These are phyloP conservation scores for Sebastes flavidus DNA, from an alignment of 2,797 vertebrate genomes.

Conservation along the genomic window DNA sequence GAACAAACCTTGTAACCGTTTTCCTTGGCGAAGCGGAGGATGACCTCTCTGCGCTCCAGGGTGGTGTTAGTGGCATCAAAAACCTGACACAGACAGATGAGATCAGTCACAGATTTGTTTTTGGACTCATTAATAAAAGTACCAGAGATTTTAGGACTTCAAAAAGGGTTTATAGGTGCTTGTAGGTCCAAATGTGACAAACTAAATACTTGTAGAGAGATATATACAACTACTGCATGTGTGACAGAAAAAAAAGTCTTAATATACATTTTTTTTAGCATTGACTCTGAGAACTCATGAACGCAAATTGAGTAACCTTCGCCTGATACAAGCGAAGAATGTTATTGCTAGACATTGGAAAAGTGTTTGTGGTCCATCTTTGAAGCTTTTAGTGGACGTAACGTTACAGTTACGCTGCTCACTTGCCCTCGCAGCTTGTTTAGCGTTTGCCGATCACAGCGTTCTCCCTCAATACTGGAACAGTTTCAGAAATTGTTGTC, in stretches of 20 bases:
- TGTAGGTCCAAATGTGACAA: not conserved
- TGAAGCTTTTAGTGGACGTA: rapidly evolving
- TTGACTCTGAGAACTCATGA: too few relatives aligned
- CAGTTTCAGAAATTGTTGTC: too few relatives aligned
- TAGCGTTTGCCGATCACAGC: too few relatives aligned
- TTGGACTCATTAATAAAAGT: not conserved
- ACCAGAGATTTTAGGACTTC: too few relatives aligned
- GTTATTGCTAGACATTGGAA: too few relatives aligned
- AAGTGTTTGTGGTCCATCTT: too few relatives aligned
- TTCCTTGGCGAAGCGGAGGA: constrained; percentile 88
- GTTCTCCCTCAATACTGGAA: too few relatives aligned
- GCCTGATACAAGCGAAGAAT: rapidly evolving
- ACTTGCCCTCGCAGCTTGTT: too few relatives aligned
- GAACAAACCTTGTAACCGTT: constrained; percentile 89
- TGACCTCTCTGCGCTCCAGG: constrained; percentile 84
- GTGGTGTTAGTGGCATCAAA: constrained; percentile 96
- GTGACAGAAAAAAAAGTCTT: not conserved
- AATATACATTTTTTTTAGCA: not conserved
- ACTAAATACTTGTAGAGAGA: not conserved
- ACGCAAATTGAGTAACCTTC: too few relatives aligned
- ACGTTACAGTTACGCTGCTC: too few relatives aligned
- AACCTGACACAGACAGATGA: constrained; percentile 75
- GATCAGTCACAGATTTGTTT: rapidly evolving
- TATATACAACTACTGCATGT: not conserved
- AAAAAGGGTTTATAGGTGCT: not conserved